These are phyloP conservation scores for Leptinotarsa defecta DNA, from an alignment of 1,140 invertebrate genomes.

Conservation along the genomic window DNA sequence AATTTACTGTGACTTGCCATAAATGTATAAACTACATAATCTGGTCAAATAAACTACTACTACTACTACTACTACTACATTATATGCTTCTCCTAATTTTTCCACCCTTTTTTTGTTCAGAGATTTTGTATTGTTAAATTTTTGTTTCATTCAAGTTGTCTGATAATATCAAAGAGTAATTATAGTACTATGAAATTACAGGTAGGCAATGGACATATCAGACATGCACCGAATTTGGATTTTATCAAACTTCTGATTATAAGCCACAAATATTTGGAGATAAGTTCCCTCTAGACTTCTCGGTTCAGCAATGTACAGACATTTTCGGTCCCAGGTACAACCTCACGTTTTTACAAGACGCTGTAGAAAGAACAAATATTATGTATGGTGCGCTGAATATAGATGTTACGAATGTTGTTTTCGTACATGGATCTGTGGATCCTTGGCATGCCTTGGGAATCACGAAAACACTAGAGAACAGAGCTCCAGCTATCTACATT, in stretches of 20 bases:
- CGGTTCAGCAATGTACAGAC: slow-evolving; percentile 80
- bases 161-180: too few species aligned
- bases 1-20: too few species aligned
- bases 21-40: too few species aligned
- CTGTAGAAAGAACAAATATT: slow-evolving; percentile 74
- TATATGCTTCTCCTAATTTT: too few species aligned
- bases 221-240: slow-evolving; percentile 94
- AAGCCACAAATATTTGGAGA: slow-evolving; percentile 76
- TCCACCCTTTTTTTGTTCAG: too few species aligned
- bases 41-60: too few species aligned
- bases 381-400: slow-evolving; percentile 79
- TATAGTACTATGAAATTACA: slow-evolving; percentile 43
- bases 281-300: slow-evolving; percentile 79
- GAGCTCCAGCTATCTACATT: slow-evolving; percentile 73
- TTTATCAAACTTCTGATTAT: slow-evolving; percentile 85
- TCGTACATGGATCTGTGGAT: slow-evolving; percentile 89
- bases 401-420: slow-evolving; percentile 75
- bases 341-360: slow-evolving; percentile 62
- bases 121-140: too few species aligned
- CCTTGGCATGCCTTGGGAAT: slow-evolving; percentile 90
- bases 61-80: too few species aligned
- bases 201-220: slow-evolving; percentile 92
- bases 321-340: slow-evolving; percentile 74
- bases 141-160: too few species aligned
- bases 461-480: slow-evolving; percentile 61